Evolutionary conservation across 2,797 vertebrate genomes (phyloP).

Genomic region (Margarornis squamiger): DNA sequence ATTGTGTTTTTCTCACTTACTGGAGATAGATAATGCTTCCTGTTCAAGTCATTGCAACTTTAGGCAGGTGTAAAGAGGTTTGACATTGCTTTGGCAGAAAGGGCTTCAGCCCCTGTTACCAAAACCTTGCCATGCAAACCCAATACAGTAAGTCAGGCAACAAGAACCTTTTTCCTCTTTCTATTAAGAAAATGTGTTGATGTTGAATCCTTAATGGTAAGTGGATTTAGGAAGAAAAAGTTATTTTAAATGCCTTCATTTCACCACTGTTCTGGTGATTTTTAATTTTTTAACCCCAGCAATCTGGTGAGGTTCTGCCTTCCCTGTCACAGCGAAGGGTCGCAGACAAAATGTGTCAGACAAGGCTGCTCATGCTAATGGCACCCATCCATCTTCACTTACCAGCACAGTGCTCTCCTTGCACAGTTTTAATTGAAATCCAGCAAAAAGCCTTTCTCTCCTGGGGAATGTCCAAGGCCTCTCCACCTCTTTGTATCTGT

Average conservation of each 20-base stretch:
- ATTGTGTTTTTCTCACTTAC: not conserved
- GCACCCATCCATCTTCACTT: not conserved
- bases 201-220: not conserved
- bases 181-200: not conserved
- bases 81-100: not conserved
- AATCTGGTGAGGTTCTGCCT: not conserved
- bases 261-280: not conserved
- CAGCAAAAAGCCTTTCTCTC: not conserved
- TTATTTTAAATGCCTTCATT: not conserved
- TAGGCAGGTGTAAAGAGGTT: not conserved
- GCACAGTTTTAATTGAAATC: not conserved
- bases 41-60: not conserved
- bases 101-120: not conserved
- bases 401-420: not conserved
- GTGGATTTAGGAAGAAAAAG: not conserved
- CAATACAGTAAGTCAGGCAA: accelerated
- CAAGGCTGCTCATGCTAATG: not conserved
- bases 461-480: not conserved
- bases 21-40: not conserved
- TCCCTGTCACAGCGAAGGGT: not conserved
- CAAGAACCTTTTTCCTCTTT: not conserved
- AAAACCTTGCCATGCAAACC: not conserved
- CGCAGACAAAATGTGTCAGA: not conserved
- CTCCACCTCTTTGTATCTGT: not conserved
- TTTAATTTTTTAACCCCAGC: not conserved